Base-by-base conservation (phyloP, 2,113 vertebrate genomes). In the Chlorocebus sabaeus region DNA sequence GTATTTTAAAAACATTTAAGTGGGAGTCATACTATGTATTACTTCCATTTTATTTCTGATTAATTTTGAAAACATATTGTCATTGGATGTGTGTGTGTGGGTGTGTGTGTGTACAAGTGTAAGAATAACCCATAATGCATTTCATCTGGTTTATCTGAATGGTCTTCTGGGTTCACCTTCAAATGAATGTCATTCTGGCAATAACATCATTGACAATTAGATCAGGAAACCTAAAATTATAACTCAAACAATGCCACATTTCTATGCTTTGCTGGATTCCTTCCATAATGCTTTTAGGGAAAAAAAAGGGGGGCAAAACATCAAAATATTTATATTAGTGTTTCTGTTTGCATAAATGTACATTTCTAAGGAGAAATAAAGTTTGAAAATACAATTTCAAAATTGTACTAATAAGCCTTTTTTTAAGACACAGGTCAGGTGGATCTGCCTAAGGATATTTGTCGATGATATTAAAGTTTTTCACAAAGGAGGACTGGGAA, bases 101-200 rank as follows among this genome's bases (percentile, higher is more conserved):
- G 57, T n/a, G 55, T 23, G 3, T 25, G 32, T 45, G 67, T 23
- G 55, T 14, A 22, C 5, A 5, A 3, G 8, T 38, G 11, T 38
- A 2, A 70, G 14, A 94, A 38, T 20, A 90, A 92, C 9, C 23
- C 17, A 95, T 93, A 64, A 95, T 68, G 48, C 76, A 76, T 59
- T 94, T 97, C 6, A 73, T 95, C 43, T 92, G 32, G 38, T 55
- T 90, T 8, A 20, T 86, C 48, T 61, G 2, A 0, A 23, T 38
- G 45, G 61, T 96, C 93, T 98, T 89, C 30, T 94, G 8, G 95
- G 2, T 80, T 97, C 64, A 87, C 68, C 75, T 98, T 97, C 86
- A 95, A 81, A 94, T 97, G 10, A 85, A 87, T 93, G 38, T 97
- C 85, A 97, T 94, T 59, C 35, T 97, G 52, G 67, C 67, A 96